Evolutionary conservation across 2,888 invertebrate species (phyloP).

Genomic region (Melolontha melolontha): DNA sequence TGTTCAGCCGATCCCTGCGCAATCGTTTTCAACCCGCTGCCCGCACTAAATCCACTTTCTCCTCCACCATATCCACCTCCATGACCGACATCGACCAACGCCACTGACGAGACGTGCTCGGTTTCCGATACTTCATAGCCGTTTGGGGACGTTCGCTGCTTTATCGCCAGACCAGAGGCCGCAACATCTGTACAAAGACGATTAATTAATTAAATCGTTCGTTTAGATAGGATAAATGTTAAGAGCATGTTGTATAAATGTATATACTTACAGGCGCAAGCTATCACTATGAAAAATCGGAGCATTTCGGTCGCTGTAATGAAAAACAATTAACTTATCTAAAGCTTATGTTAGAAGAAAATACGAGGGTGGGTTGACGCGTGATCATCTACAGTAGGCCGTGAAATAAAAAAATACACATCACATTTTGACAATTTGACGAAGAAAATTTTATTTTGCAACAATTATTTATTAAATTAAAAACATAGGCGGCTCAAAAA

Average conservation of each 20-base stretch:
- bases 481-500: too few relatives aligned
- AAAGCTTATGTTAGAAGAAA: too few relatives aligned
- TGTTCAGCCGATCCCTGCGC: slow-evolving; percentile 77
- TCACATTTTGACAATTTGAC: too few relatives aligned
- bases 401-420: too few relatives aligned
- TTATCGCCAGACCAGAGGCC: slow-evolving; percentile 6
- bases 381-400: too few relatives aligned
- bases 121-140: slow-evolving; percentile 30
- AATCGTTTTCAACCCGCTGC: slow-evolving; percentile 73
- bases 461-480: too few relatives aligned
- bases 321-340: neutral
- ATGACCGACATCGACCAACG: slow-evolving; percentile 9
- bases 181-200: slow-evolving; percentile 1
- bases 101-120: slow-evolving; percentile 23
- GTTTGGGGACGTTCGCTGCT: slow-evolving; percentile 13
- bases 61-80: slow-evolving; percentile 48
- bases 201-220: slow-evolving; percentile 17
- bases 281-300: neutral
- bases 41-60: slow-evolving; percentile 71
- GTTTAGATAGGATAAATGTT: slow-evolving; percentile 1
- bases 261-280: slow-evolving; percentile 13
- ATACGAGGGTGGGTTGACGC: too few relatives aligned
- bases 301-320: slow-evolving; percentile 8
- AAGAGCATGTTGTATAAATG: neutral
- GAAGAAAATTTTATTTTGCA: too few relatives aligned